These are phyloP conservation scores for Falcaria lacertinaria DNA, from an alignment of 2,888 invertebrate species.

Conservation along the genomic window DNA sequence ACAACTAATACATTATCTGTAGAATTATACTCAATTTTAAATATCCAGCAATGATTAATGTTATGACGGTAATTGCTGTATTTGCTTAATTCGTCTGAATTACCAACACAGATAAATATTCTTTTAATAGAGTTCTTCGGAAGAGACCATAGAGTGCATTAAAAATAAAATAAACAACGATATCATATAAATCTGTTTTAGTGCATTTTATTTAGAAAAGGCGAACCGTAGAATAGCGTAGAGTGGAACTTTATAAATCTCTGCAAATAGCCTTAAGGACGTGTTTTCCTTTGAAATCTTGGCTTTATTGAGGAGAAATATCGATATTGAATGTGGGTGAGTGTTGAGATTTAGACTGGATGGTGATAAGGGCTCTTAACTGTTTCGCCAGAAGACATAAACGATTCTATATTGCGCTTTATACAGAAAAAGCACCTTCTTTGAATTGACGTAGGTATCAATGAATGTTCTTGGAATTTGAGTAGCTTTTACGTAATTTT, in stretches of 20 bases:
- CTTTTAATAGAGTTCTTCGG: no score
- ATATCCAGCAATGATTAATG: no score
- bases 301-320: conserved; percentile 31
- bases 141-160: neutral
- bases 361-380: neutral
- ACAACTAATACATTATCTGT: no score
- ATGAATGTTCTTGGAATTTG: no score
- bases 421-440: no score
- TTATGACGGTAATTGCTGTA: no score
- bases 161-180: neutral
- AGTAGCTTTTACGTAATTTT: no score
- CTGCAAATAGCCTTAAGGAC: conserved; percentile 33
- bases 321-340: conserved; percentile 27
- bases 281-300: conserved; percentile 39
- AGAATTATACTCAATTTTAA: no score
- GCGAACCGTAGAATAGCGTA: conserved; percentile 20
- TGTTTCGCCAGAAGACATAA: neutral
- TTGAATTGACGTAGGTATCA: no score
- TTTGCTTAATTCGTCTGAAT: no score
- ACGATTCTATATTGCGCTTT: no score
- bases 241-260: conserved; percentile 42
- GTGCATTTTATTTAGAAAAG: conserved; percentile 27
- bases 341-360: conserved; percentile 16
- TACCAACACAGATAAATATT: no score
- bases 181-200: conserved; percentile 21